A percentile compares a stretch with the other conserved stretches of the same genome.
Evolutionary conservation across 2,797 vertebrate genomes (phyloP).

Genomic region (Enteromius mattozi): DNA sequence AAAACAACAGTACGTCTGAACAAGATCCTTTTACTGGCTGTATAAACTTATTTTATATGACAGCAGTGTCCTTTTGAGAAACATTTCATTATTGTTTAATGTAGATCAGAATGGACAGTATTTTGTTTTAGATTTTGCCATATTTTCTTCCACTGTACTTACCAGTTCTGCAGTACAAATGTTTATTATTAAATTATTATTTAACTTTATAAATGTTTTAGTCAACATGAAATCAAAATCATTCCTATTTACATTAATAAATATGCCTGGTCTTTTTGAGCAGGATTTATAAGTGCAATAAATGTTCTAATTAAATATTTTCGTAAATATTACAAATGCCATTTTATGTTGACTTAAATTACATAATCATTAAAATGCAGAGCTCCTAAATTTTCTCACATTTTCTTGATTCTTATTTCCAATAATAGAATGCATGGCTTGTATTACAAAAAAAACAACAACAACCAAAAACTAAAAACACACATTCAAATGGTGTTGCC

Average conservation of each 20-base stretch:
- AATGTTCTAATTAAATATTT: neutral
- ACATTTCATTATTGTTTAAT: conserved; percentile 27
- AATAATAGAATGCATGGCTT: conserved; percentile 45
- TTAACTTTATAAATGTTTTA: neutral
- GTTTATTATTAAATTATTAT: neutral
- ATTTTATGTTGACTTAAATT: neutral
- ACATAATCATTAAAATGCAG: neutral
- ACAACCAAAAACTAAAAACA: no score
- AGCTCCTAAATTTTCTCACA: neutral
- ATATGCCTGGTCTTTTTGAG: neutral
- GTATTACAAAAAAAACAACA: conserved; percentile 16
- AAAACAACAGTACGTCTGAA: conserved; percentile 20
- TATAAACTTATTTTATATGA: conserved; percentile 10
- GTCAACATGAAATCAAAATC: neutral
- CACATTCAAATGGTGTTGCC: conserved; percentile 23
- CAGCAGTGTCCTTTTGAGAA: conserved; percentile 3
- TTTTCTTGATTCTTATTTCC: conserved; percentile 4
- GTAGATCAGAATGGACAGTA: neutral
- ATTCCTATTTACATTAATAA: neutral
- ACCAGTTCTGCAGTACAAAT: neutral
- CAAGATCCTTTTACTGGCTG: conserved; percentile 12
- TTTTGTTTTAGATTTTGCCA: neutral
- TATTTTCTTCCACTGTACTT: neutral
- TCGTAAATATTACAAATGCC: neutral
- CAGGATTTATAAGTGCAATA: neutral